Evolutionary conservation across 2,797 vertebrate species (phyloP).

Genomic region (Acanthornis magna): DNA sequence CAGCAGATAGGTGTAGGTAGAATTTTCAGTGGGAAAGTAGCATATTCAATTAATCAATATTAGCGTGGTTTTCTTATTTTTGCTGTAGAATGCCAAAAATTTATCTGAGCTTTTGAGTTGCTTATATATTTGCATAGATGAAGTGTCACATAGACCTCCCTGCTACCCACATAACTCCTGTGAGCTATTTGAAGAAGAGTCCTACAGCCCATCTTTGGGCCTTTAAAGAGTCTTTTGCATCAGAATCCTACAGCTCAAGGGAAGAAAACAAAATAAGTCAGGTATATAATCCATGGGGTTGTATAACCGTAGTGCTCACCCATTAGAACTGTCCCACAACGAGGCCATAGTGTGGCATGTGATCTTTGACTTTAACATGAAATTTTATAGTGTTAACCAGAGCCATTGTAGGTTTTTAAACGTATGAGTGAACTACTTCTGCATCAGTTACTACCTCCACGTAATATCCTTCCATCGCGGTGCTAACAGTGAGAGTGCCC

Average conservation of each 20-base stretch:
- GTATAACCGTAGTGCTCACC: background rate
- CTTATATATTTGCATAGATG: background rate
- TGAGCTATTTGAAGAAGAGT: background rate
- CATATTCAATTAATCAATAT: background rate
- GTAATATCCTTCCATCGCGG: background rate
- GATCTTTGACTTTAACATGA: background rate
- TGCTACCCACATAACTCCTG: background rate
- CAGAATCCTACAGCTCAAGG: background rate
- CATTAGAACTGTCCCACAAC: background rate
- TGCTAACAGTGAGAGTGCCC: constrained; percentile 31
- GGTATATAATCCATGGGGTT: background rate
- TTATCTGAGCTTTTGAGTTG: background rate
- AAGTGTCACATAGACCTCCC: background rate
- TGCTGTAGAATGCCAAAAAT: background rate
- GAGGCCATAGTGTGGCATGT: background rate
- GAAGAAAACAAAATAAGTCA: background rate
- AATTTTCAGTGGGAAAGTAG: background rate
- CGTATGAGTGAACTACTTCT: background rate
- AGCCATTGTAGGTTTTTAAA: background rate
- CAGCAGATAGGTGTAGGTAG: background rate
- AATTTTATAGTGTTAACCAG: background rate
- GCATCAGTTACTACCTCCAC: background rate
- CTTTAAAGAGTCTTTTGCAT: background rate
- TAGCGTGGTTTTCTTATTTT: background rate
- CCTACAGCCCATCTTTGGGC: background rate